Percentiles rank a stretch among this genome's conserved stretches.
Conservation (phyloP, 2,797 vertebrate genomes). For the Pantherophis alleghaniensis region DNA sequence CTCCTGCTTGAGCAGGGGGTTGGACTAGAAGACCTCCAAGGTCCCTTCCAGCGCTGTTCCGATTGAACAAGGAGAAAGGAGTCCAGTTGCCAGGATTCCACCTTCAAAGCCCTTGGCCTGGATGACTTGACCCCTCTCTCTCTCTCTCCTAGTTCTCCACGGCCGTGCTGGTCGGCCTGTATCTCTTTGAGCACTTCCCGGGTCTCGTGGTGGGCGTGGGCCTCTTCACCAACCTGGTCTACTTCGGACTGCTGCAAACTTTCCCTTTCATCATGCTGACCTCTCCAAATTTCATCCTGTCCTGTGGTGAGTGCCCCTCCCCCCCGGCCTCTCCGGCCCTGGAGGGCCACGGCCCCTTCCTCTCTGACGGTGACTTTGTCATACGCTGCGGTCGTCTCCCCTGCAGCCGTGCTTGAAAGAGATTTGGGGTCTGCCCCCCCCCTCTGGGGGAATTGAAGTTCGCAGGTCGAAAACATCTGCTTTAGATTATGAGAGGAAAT, state of each 20-base stretch:
- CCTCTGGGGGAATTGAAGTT: too few relatives aligned
- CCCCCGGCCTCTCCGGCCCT: accelerated
- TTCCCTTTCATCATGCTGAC: constrained; percentile 95
- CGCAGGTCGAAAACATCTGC: too few relatives aligned
- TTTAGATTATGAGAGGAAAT: not conserved
- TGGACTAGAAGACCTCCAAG: not conserved
- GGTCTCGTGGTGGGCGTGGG: constrained; percentile 84
- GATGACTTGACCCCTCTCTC: not conserved
- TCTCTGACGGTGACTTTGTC: too few relatives aligned
- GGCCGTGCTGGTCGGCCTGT: constrained; percentile 83
- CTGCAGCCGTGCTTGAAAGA: not conserved
- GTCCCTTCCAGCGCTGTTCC: too few relatives aligned
- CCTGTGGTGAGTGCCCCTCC: constrained; percentile 79
- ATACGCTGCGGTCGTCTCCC: not conserved
- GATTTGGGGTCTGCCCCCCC: not conserved
- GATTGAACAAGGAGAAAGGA: not conserved
- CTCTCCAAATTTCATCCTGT: constrained; percentile 94
- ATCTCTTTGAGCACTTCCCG: constrained; percentile 89
- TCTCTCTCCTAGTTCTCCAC: constrained; percentile 77
- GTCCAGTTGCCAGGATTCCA: too few relatives aligned
- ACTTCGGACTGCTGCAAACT: constrained; percentile 91
- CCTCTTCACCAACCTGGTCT: constrained; percentile 96
- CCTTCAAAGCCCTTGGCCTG: too few relatives aligned
- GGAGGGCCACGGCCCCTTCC: not conserved
- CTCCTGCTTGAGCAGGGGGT: not conserved